Evolutionary conservation across 2,113 vertebrate species (phyloP), one percentile per base, ranked within the genome.

Genomic region (Clarias magur): DNA sequence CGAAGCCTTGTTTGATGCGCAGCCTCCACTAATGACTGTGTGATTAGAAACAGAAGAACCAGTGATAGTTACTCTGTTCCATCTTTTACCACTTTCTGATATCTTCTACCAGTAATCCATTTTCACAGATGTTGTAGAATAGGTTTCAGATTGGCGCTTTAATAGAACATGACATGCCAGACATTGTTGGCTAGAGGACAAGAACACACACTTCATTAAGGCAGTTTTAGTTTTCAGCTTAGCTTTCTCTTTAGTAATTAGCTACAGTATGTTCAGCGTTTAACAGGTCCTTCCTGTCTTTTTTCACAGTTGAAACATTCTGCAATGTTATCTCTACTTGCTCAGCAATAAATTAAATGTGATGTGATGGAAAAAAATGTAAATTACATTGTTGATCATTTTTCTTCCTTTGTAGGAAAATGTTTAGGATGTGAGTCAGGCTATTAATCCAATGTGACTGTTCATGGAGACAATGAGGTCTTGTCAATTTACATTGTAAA

Each of bases 151-250:
- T 23, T 89, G 85, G 59, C 17, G 9, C 72, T 27, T 89, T 86
- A n/a, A 83, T 75, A 72, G 30, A 85, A 88, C 27, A 34, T 65
- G 54, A 89, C 88, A 85, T 83, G 76, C 72, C 53, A 84, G 86
- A 90, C 85, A 86, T 75, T 48, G 72, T 89, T 34, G 63, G 84
- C 85, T n/a, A 78, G 84, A 57, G 82, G 86, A 63, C 56, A 53
- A 57, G 68, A 89, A 86, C 68, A 87, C 87, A 89, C 27, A 79
- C 63, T 68, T 38, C 75, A 42, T 82, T 68, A 56, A 70, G 2
- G 81, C 60, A 83, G 25, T 70, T 27, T 78, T 83, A 83, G 25
- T 65, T 27, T 73, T 84, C 30, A 1, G 2, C 82, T 79, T 60
- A 63, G 76, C 53, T n/a, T 42, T 76, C 63, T 72, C 67, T 67